A percentile compares a stretch with the other conserved stretches of the same genome.
Evolutionary conservation across 2,888 invertebrate species (phyloP).

Genomic region (Caenorhabditis sp.): DNA sequence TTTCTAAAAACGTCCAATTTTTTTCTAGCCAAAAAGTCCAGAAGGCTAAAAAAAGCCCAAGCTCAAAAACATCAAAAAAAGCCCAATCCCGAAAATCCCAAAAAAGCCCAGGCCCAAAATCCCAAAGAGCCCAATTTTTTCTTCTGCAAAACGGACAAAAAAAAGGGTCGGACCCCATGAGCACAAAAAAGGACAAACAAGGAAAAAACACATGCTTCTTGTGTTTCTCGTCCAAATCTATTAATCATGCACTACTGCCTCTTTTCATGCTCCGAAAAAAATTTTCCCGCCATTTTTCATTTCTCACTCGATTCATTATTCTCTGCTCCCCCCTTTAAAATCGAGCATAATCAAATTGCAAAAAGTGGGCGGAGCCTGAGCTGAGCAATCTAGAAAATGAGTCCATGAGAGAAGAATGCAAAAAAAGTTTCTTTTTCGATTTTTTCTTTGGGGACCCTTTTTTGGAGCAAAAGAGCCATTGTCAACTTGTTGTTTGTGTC

Average conservation of each 20-base stretch:
- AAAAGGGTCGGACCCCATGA: too few species aligned
- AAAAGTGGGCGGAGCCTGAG: neutral
- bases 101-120: too few species aligned
- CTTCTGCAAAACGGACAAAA: neutral
- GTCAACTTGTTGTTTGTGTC: constrained; percentile 1
- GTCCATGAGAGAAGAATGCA: neutral
- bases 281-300: neutral
- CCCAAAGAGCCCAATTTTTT: too few species aligned
- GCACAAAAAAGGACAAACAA: constrained; percentile 19
- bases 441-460: neutral
- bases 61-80: too few species aligned
- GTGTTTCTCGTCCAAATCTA: constrained; percentile 48
- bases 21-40: too few species aligned
- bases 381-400: constrained; percentile 9
- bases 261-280: constrained; percentile 15
- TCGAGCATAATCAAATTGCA: neutral
- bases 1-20: too few species aligned
- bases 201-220: neutral
- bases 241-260: constrained; percentile 63
- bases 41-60: too few species aligned
- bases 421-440: neutral
- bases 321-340: too few species aligned
- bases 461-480: constrained; percentile 12
- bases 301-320: neutral
- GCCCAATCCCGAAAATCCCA: too few species aligned